phyloP scores from a whole-genome alignment of 2,888 invertebrate genomes.

The Leucophenga montana region DNA sequence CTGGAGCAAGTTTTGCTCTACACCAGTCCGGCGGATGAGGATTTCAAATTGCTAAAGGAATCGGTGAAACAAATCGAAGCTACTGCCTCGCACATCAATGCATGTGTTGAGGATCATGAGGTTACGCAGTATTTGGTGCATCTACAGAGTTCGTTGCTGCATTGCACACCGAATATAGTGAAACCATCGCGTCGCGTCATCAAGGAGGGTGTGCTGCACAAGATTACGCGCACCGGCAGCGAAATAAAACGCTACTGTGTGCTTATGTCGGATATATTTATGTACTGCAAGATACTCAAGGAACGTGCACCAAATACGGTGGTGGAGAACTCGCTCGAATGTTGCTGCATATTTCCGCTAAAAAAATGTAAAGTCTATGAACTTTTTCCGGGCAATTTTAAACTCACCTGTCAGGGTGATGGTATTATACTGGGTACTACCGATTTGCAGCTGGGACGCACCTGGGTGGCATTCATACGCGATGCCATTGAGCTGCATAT shows the following conservation, averaged over 20 bases:
- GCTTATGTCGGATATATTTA: conserved; percentile 81
- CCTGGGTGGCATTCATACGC: conserved; percentile 76
- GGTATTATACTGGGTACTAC: conserved; percentile 76
- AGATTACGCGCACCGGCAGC: conserved; percentile 75
- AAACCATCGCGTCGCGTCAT: conserved; percentile 78
- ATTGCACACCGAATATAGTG: conserved; percentile 79
- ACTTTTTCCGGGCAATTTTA: conserved; percentile 76
- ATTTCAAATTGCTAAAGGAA: conserved; percentile 76
- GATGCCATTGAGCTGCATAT: conserved; percentile 76
- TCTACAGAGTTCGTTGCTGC: conserved; percentile 78
- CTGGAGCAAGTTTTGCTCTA: conserved; percentile 80
- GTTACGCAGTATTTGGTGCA: conserved; percentile 80
- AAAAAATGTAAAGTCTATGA: conserved; percentile 80
- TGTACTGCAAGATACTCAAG: conserved; percentile 81
- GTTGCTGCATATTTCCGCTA: conserved; percentile 80
- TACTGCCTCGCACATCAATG: conserved; percentile 82
- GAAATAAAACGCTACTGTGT: conserved; percentile 79
- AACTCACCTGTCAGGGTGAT: conserved; percentile 77
- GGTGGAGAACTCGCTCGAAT: conserved; percentile 77
- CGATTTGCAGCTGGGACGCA: conserved; percentile 74
- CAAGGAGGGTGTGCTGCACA: conserved; percentile 79
- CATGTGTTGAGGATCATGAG: conserved; percentile 83
- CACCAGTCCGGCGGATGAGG: conserved; percentile 76
- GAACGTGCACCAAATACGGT: conserved; percentile 74
- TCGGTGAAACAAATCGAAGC: conserved; percentile 80